Evolutionary conservation across 2,888 invertebrate genomes (phyloP), one percentile per base, ranked within the genome.

Genomic region (Perizoma flavofasciatum): DNA sequence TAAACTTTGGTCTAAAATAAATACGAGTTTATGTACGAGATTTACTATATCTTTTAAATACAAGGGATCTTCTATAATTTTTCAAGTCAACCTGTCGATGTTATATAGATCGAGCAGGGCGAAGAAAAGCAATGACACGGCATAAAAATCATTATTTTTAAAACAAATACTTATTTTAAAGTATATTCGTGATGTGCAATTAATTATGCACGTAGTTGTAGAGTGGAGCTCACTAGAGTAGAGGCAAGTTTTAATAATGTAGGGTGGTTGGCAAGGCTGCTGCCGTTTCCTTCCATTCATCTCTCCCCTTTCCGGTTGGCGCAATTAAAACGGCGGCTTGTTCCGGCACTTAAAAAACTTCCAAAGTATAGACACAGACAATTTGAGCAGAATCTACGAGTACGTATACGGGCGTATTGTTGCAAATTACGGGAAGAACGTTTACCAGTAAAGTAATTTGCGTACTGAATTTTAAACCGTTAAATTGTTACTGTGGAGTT

Each of bases 241-340:
- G 86, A 88, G 86, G 87, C 87, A 89, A 89, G 87, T 90, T 89
- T 89, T 89, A 88, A 89, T 90, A 90, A 89, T 89, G 89, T 87
- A 85, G 88, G 85, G 84, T 84, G 88, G 88, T 88, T 88, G 88
- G 88, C 86, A 86, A 86, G 88, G 77, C 84, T 84, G 78, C 81
- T 82, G 79, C 85, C 83, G 85, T 85, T 89, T 88, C 88, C 88
- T 88, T 86, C 86, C 86, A 89, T 90, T 90, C 89, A 89, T 88
- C 88, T 86, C 87, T 86, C 89, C 89, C 88, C 86, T 88, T 88
- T 89, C 88, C 88, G 86, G 87, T 89, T 84, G 85, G 87, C 81
- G 89, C 90, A 90, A 90, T 90, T 90, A 90, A 89, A 90, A 86
- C 85, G 87, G 82, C 80, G 86, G 87, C 84, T 86, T 87, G 89